A percentile compares a stretch with the other conserved stretches of the same genome.
Conservation (phyloP, 2,113 vertebrate genomes). For the Cinclus mexicanus region DNA sequence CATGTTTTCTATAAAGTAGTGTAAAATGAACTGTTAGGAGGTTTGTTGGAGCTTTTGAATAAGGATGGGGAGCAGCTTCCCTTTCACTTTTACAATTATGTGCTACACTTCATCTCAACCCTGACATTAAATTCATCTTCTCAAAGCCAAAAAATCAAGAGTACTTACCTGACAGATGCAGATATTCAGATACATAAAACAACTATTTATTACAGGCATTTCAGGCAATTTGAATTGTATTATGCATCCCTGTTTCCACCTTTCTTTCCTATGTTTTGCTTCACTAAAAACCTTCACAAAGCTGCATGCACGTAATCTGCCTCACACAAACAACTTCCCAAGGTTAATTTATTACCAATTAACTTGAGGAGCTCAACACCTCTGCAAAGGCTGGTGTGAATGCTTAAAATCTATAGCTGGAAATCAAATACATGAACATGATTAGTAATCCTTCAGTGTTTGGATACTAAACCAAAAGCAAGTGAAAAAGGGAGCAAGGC, state of each 20-base stretch:
- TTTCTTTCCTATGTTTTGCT: not conserved
- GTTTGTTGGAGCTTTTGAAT: not conserved
- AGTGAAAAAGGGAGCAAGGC: not conserved
- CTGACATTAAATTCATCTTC: not conserved
- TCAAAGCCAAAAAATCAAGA: not conserved
- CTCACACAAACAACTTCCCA: not conserved
- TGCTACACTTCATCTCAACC: not conserved
- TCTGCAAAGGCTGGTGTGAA: not conserved
- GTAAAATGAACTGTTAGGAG: not conserved
- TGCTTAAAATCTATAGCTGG: not conserved
- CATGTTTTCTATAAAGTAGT: not conserved
- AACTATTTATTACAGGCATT: not conserved
- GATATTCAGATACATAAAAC: not conserved
- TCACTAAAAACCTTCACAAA: not conserved
- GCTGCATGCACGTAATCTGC: not conserved
- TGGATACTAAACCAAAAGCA: not conserved
- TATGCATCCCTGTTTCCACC: not conserved
- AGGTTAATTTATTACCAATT: slow-evolving; percentile 15
- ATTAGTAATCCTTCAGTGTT: not conserved
- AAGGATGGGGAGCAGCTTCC: not conserved
- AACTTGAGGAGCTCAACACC: not conserved
- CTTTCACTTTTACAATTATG: not conserved
- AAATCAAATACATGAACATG: not conserved
- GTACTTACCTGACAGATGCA: rapidly evolving
- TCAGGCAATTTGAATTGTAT: not conserved